Percentiles rank a stretch among this genome's conserved stretches.
Evolutionary conservation across 1,140 invertebrate species (phyloP).

Genomic region (Zaprionus lachaisei): DNA sequence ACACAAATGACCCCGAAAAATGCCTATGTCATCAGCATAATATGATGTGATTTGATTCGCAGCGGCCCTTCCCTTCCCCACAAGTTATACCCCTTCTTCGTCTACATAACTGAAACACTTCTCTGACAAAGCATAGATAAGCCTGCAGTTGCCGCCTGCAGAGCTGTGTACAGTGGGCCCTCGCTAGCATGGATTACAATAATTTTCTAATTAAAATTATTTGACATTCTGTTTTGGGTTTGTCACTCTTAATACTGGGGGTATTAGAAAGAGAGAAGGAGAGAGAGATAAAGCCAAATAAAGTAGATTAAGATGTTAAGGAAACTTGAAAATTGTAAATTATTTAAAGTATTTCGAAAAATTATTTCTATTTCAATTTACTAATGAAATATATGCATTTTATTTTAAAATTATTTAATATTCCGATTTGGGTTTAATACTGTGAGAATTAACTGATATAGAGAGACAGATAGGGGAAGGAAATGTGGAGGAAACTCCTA

Average conservation of each 20-base stretch:
- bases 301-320: neutral
- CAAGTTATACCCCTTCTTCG: neutral
- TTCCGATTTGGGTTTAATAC: too few relatives aligned
- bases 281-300: neutral
- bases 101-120: neutral
- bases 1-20: constrained; percentile 36
- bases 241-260: neutral
- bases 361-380: too few relatives aligned
- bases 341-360: too few relatives aligned
- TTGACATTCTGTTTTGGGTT: neutral
- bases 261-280: neutral
- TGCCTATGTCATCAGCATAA: constrained; percentile 53
- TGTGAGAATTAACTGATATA: too few relatives aligned
- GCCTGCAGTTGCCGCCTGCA: neutral
- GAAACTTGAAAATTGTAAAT: neutral
- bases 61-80: neutral
- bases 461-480: too few relatives aligned
- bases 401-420: too few relatives aligned
- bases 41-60: constrained; percentile 54
- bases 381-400: too few relatives aligned
- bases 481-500: too few relatives aligned
- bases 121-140: constrained; percentile 9
- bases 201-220: neutral
- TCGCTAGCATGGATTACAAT: neutral
- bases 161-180: neutral